Conservation (phyloP, 2,888 invertebrate genomes). For the Phrixothrix hirtus region DNA sequence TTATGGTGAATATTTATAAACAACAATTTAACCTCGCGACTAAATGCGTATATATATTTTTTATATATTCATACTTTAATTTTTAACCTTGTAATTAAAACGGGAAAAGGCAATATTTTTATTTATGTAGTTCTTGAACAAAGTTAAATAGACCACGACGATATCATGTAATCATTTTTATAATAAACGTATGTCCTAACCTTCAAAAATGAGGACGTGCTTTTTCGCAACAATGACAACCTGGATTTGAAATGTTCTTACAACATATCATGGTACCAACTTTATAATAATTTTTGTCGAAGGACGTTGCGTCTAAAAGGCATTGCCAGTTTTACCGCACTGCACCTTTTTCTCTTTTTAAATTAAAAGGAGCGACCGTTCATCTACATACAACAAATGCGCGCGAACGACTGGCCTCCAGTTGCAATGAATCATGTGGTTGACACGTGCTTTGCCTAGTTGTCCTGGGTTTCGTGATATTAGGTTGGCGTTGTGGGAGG, state of each 20-base stretch:
- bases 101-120: background rate
- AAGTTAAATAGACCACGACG: constrained; percentile 1
- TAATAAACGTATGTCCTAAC: background rate
- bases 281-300: no score
- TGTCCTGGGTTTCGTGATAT: constrained; percentile 24
- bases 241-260: no score
- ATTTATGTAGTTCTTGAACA: background rate
- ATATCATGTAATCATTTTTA: no score
- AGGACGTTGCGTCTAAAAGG: no score
- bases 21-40: no score
- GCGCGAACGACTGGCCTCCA: constrained; percentile 13
- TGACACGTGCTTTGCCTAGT: constrained; percentile 23
- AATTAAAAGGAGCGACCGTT: background rate
- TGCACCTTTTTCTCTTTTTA: background rate
- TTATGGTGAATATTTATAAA: no score
- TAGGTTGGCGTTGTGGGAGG: constrained; percentile 27
- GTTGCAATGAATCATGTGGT: constrained; percentile 24
- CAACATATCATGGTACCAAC: no score
- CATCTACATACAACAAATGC: constrained; percentile 7
- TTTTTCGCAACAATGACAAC: no score
- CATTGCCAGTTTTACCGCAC: no score
- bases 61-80: no score
- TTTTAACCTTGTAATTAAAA: background rate
- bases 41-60: no score
- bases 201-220: no score